These are phyloP conservation scores for Azemiops feae DNA, from an alignment of 2,113 vertebrate genomes.

Conservation along the genomic window DNA sequence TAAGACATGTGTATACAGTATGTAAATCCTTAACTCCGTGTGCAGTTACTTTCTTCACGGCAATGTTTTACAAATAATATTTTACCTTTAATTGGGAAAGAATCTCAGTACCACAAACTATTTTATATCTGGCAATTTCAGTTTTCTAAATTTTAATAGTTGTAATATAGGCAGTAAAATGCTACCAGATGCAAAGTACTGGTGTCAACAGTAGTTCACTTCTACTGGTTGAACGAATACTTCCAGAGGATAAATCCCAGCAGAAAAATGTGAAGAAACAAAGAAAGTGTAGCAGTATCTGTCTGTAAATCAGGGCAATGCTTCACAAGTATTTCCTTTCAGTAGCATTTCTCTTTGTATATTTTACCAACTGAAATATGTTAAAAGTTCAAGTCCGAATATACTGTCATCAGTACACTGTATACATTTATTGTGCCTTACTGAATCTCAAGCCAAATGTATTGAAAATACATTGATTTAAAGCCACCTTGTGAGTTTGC, in stretches of 20 bases:
- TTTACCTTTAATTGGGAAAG: conserved; percentile 11
- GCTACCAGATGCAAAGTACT: not conserved
- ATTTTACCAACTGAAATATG: conserved; percentile 56
- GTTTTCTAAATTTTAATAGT: conserved; percentile 37
- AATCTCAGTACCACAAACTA: conserved; percentile 18
- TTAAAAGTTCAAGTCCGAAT: conserved; percentile 57
- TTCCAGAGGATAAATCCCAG: not conserved
- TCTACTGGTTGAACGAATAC: not conserved
- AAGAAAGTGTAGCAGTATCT: not conserved
- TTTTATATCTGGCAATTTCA: conserved; percentile 44
- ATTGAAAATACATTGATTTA: conserved; percentile 7
- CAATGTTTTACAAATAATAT: conserved; percentile 3
- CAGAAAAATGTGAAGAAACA: not conserved
- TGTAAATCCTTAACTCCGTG: not conserved
- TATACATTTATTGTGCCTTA: conserved; percentile 74
- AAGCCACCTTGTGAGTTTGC: not conserved
- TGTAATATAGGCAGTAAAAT: conserved; percentile 45
- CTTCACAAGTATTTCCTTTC: conserved; percentile 57
- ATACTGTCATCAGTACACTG: conserved; percentile 52
- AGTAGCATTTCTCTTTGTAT: conserved; percentile 53
- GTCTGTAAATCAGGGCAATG: not conserved
- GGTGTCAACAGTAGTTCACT: not conserved
- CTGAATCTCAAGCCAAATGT: conserved; percentile 65
- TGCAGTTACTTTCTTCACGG: conserved; percentile 15
- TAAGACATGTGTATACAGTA: not conserved